These are phyloP conservation scores for Alosa sapidissima DNA, from an alignment of 2,797 vertebrate genomes.

Conservation along the genomic window DNA sequence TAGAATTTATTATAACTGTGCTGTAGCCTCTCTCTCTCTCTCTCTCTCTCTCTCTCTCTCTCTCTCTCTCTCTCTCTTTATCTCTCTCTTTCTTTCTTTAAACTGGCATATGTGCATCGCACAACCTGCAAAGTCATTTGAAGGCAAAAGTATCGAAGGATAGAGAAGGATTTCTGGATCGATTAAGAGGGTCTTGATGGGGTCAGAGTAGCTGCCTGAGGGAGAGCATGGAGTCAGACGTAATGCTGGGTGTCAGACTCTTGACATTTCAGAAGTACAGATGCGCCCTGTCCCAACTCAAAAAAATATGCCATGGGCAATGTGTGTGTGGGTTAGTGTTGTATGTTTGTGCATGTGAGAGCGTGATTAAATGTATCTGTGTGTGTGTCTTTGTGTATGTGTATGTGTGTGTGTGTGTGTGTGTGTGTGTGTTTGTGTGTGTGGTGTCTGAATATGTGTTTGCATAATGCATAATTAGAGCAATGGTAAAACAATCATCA, in stretches of 20 bases:
- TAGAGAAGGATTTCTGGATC: slow-evolving; percentile 31
- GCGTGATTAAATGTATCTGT: background rate
- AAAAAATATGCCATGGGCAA: slow-evolving; percentile 59
- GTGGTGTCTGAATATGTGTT: background rate
- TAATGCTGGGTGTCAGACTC: slow-evolving; percentile 56
- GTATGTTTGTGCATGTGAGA: slow-evolving; percentile 11
- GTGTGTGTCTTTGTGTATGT: background rate
- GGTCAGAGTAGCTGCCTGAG: slow-evolving; percentile 42
- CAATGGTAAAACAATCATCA: background rate
- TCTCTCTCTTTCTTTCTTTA: background rate
- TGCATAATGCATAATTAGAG: background rate
- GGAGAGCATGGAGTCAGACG: slow-evolving; percentile 42
- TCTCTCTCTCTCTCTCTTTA: too few species aligned
- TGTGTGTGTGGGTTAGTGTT: slow-evolving; percentile 32
- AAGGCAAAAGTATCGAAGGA: slow-evolving; percentile 13
- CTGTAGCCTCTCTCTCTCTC: background rate
- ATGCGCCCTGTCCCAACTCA: slow-evolving; percentile 36
- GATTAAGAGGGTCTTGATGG: slow-evolving; percentile 46
- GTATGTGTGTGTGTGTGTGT: background rate
- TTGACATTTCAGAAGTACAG: slow-evolving; percentile 50
- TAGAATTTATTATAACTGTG: background rate
- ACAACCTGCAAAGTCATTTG: background rate
- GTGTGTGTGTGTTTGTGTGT: background rate
- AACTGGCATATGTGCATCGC: slow-evolving; percentile 16
- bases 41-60: too few species aligned